phyloP scores from a whole-genome alignment of 2,113 vertebrate species.

The Ancistrus triradiatus region DNA sequence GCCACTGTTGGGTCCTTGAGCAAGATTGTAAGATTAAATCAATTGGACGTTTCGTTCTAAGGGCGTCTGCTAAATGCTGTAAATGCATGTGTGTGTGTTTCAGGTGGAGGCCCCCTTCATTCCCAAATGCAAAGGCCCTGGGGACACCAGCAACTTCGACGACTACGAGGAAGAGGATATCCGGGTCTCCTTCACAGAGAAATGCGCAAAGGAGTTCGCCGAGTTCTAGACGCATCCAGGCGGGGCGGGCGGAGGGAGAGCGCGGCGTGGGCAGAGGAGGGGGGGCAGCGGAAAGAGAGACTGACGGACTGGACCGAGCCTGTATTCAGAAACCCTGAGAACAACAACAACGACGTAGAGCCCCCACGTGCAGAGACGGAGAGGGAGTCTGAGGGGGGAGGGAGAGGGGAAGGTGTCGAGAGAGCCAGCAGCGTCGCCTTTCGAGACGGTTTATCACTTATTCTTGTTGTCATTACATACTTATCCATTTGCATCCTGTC shows the following conservation, averaged over 20 bases:
- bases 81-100: slow-evolving; percentile 27
- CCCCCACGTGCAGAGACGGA: slow-evolving; percentile 25
- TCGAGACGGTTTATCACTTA: slow-evolving; percentile 67
- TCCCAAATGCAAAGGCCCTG: slow-evolving; percentile 91
- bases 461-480: slow-evolving; percentile 41
- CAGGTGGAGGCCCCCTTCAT: slow-evolving; percentile 92
- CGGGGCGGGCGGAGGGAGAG: slow-evolving; percentile 52
- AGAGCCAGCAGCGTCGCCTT: slow-evolving; percentile 76
- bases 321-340: slow-evolving; percentile 64
- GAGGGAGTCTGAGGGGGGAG: slow-evolving; percentile 45
- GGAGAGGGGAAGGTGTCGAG: slow-evolving; percentile 56
- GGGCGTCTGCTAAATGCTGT: too few species aligned
- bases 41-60: too few species aligned
- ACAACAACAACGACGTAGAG: slow-evolving; percentile 58
- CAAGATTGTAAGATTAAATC: too few species aligned
- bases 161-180: slow-evolving; percentile 94
- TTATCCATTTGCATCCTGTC: slow-evolving; percentile 61
- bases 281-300: slow-evolving; percentile 43
- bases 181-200: slow-evolving; percentile 86
- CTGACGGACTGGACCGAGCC: slow-evolving; percentile 60
- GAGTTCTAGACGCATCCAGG: slow-evolving; percentile 79
- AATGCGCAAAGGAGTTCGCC: slow-evolving; percentile 89
- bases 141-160: slow-evolving; percentile 93
- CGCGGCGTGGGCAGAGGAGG: slow-evolving; percentile 33
- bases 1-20: too few species aligned